Conservation (phyloP, 2,113 vertebrate species). For the Nicator chloris region DNA sequence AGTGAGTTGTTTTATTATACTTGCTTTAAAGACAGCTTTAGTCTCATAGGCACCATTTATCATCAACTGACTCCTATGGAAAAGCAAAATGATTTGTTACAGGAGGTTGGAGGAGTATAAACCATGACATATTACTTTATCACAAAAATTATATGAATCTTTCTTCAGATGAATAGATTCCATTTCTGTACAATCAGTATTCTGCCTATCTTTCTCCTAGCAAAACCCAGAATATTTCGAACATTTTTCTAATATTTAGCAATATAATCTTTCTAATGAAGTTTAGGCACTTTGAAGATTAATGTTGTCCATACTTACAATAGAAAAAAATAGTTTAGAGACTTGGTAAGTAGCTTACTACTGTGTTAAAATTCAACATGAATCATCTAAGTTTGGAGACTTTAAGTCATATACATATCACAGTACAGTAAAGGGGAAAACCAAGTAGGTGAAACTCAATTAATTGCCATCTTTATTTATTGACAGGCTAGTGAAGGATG, state of each 20-base stretch:
- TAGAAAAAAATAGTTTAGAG: neutral
- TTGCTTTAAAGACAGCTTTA: neutral
- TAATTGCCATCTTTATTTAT: constrained; percentile 20
- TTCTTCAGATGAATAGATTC: neutral
- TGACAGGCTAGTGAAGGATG: constrained; percentile 95
- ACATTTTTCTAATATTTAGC: neutral
- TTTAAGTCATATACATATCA: neutral
- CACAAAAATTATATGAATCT: neutral
- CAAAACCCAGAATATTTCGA: neutral
- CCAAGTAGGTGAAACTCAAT: neutral
- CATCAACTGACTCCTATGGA: neutral
- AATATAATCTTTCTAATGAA: neutral
- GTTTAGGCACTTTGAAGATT: neutral
- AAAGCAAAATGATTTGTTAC: neutral
- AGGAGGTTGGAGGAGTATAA: neutral
- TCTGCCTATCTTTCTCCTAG: neutral
- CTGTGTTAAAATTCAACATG: neutral
- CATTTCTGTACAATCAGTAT: neutral
- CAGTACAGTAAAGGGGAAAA: neutral
- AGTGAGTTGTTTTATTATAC: neutral
- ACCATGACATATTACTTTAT: neutral
- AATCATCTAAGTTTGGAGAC: neutral
- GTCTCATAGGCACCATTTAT: neutral
- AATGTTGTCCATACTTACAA: neutral
- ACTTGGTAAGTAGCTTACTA: neutral